Evolutionary conservation across 2,113 vertebrate genomes (phyloP), one percentile per base, ranked within the genome.

Genomic region (Sporophila hypoxantha): DNA sequence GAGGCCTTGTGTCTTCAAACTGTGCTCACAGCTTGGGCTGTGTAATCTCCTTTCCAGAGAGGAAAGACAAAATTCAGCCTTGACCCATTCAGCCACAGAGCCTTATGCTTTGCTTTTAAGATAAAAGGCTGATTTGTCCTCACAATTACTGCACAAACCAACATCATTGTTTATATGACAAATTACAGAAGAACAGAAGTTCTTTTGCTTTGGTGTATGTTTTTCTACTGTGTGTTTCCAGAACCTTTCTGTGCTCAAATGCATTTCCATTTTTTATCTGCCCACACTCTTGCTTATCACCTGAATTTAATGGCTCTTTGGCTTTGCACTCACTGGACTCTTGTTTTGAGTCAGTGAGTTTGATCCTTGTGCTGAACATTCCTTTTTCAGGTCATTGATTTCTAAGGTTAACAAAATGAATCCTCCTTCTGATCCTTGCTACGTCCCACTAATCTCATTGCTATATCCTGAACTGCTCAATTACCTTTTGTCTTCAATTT

Each of bases 331-430:
- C 36, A 18, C 55, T 14, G 29, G 73, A 44, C 59, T 87, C 60
- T 60, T 17, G 42, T 76, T 94, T 87, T 94, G 71, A 94, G 76
- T 89, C 95, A 88, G 74, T 91, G 84, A 90, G 59, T 94, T 90
- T 84, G 82, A 87, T 79, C 6, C 2, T 91, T 91, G 74, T 88
- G 84, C 86, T 93, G 92, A 92, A 88, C 84, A 55, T 92, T 94
- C 79, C 65, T 92, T 93, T 95, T 94, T 93, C 93, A 96, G 94
- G 93, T 96, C 92, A 94, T 65, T 91, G 93, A 85, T 86, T 93
- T 66, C 74, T 85, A 80, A 94, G 94, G 94, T 89, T 87, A 93
- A 93, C 69, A 89, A 80, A 94, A 92, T 75, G 85, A 94, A 85
- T 89, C 90, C 82, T 90, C 77, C 77, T 36, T 49, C 89, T 82